Conservation (phyloP, 2,888 invertebrate genomes). For the Xestia sexstrigata region DNA sequence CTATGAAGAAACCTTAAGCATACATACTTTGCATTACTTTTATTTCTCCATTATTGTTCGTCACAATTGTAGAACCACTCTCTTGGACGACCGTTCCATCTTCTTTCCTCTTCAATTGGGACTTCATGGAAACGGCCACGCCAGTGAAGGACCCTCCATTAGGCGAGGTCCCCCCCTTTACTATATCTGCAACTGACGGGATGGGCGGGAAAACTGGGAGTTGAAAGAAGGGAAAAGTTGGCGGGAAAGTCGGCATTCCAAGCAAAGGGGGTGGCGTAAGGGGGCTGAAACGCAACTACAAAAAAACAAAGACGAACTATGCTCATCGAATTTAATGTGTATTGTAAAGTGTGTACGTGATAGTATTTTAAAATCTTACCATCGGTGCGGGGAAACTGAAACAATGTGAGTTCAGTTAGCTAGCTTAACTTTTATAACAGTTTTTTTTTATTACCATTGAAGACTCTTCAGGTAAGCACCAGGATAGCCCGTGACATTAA, state of each 20-base stretch:
- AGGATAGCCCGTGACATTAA: too few species aligned
- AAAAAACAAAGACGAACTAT: constrained; percentile 74
- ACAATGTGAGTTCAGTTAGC: constrained; percentile 57
- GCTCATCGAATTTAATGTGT: constrained; percentile 28
- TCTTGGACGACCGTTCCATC: constrained; percentile 43
- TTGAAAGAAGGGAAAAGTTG: constrained; percentile 11
- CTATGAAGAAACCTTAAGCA: neutral
- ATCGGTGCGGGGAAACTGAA: constrained; percentile 68
- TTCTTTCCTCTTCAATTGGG: neutral
- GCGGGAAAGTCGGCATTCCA: constrained; percentile 7
- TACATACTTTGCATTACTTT: constrained; percentile 54
- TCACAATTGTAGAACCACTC: constrained; percentile 34
- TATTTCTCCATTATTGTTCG: constrained; percentile 54
- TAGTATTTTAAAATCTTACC: constrained; percentile 67
- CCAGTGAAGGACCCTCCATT: constrained; percentile 70
- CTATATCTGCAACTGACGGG: constrained; percentile 69
- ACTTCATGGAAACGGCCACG: constrained; percentile 62
- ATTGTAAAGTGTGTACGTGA: constrained; percentile 47
- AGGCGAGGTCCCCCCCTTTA: constrained; percentile 57
- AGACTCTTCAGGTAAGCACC: neutral
- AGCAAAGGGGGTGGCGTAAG: constrained; percentile 11
- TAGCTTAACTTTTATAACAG: neutral
- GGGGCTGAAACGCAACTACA: constrained; percentile 43
- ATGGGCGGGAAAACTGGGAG: constrained; percentile 44
- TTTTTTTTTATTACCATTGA: neutral